Conservation (phyloP, 2,113 vertebrate species). For the Perca fluviatilis region DNA sequence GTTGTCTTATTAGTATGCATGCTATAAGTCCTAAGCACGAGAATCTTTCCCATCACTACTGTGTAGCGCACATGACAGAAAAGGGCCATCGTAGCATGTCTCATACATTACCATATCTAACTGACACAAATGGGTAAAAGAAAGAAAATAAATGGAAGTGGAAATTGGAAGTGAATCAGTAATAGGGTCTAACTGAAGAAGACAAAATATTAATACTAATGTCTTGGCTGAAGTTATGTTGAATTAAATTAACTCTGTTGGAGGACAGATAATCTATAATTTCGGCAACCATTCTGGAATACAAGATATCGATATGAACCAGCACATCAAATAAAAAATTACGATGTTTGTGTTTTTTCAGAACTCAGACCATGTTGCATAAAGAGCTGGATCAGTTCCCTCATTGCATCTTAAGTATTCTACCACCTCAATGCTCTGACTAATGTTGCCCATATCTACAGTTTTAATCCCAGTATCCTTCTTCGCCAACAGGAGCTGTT, state of each 20-base stretch:
- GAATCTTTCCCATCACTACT: background rate
- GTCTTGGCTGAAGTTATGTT: background rate
- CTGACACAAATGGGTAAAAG: background rate
- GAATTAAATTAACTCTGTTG: constrained; percentile 9
- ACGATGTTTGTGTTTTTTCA: background rate
- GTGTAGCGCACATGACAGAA: background rate
- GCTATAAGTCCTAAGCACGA: background rate
- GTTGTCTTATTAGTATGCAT: background rate
- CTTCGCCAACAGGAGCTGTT: constrained; percentile 84
- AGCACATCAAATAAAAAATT: constrained; percentile 1
- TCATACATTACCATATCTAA: background rate
- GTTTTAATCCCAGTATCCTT: constrained; percentile 19
- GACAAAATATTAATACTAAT: background rate
- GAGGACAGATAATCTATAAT: background rate
- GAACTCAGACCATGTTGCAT: background rate
- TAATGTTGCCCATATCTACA: background rate
- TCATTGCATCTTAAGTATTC: background rate
- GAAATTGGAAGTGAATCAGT: background rate
- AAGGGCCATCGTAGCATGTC: background rate
- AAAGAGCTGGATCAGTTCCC: background rate
- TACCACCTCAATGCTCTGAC: constrained; percentile 3
- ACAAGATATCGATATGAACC: constrained; percentile 5
- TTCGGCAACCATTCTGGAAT: background rate
- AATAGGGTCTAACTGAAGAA: background rate
- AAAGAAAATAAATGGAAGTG: background rate